Evolutionary conservation across 2,888 invertebrate species (phyloP).

Genomic region (Pantelozetes paolii): DNA sequence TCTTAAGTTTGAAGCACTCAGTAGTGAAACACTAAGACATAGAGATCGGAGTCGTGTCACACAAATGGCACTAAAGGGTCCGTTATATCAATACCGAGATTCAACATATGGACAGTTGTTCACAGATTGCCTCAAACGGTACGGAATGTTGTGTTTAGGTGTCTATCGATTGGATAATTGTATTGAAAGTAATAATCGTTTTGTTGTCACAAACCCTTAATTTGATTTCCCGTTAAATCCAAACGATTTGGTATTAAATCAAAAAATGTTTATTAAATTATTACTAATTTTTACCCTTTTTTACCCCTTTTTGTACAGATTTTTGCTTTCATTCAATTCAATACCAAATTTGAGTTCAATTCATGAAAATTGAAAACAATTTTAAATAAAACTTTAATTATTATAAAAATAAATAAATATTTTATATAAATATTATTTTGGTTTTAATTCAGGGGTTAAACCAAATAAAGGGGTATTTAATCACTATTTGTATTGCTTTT

Average conservation of each 20-base stretch:
- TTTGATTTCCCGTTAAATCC: slow-evolving; percentile 93
- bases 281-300: neutral
- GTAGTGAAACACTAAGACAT: slow-evolving; percentile 92
- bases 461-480: no score
- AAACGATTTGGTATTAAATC: slow-evolving; percentile 80
- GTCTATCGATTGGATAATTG: slow-evolving; percentile 86
- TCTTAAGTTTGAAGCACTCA: slow-evolving; percentile 93
- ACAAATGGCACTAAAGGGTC: slow-evolving; percentile 93
- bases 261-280: no score
- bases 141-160: slow-evolving; percentile 98
- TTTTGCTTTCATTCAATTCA: slow-evolving; percentile 11
- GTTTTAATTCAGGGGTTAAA: no score
- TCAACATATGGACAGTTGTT: slow-evolving; percentile 97
- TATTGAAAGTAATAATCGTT: slow-evolving; percentile 91
- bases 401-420: no score
- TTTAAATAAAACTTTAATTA: no score
- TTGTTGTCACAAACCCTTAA: slow-evolving; percentile 99
- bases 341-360: neutral
- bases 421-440: no score
- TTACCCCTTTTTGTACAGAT: neutral
- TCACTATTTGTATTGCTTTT: no score
- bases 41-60: slow-evolving; percentile 95
- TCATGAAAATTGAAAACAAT: neutral
- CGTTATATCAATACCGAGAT: slow-evolving; percentile 89
- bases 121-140: slow-evolving; percentile 87